Evolutionary conservation across 2,113 vertebrate species (phyloP).

Genomic region (Nothobranchius furzeri): DNA sequence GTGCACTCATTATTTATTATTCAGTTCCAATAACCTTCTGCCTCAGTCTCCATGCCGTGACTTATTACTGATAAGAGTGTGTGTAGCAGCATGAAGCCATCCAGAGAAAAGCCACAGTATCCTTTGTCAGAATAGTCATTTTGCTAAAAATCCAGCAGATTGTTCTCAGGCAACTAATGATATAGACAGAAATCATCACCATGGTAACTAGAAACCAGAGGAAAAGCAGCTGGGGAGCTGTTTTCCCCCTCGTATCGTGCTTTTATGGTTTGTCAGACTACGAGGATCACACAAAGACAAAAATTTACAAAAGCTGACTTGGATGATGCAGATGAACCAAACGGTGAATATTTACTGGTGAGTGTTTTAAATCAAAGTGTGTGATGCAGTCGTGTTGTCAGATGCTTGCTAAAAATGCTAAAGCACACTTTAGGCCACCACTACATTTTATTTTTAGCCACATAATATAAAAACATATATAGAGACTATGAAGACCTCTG

Average conservation of each 20-base stretch:
- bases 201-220: neutral
- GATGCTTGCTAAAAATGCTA: neutral
- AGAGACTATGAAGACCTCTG: no score
- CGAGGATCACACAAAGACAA: neutral
- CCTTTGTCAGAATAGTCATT: neutral
- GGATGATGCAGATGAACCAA: neutral
- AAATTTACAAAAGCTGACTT: neutral
- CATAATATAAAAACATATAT: no score
- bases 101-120: neutral
- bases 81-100: no score
- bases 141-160: neutral
- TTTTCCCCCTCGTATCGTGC: neutral
- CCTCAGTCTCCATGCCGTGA: no score
- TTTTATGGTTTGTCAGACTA: neutral
- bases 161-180: neutral
- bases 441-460: neutral
- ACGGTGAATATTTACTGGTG: neutral
- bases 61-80: no score
- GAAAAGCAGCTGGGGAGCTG: neutral
- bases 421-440: neutral
- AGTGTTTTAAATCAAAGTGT: neutral
- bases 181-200: neutral
- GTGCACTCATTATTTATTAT: constrained; percentile 14
- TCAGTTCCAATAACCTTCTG: constrained; percentile 43
- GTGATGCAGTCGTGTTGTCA: neutral